Evolutionary conservation across 2,888 invertebrate species (phyloP), one percentile per base, ranked within the genome.

Genomic region (Cetonia aurata): DNA sequence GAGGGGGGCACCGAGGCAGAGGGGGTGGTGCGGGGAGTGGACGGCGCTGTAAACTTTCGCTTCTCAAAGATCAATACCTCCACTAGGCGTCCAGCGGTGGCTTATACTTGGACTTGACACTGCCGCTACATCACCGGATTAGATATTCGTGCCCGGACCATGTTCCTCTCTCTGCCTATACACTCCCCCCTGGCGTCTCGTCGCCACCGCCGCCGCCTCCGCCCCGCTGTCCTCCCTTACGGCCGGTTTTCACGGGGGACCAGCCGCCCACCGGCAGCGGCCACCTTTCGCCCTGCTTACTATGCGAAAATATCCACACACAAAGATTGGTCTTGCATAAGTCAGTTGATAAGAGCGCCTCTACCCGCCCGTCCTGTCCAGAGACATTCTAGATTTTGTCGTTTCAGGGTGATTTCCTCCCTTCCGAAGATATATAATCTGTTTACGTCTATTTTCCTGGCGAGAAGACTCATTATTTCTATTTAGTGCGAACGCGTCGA

Each of bases 31-130:
- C 67, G 74, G 72, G 75, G 76, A 77, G 74, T 75, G 69, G 74
- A 76, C 77, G 81, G 83, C 83, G 83, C 82, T 84, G 83, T 84
- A 85, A 85, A 84, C 84, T 85, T 84, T 84, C 84, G 83, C 84
- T 84, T 83, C 85, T 85, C 85, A 85, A 84, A 85, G 85, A 85
- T 85, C 85, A 85, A 85, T 85, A 85, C 84, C 84, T 84, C 83
- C 80, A 83, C 83, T 83, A 82, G 82, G 81, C 82, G 82, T 81
- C 81, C 81, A 81, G 82, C 77, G 77, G 77, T 74, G 74, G 74
- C 76, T 75, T 72, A 71, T 78, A 78, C 79, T 78, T 78, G 77
- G 78, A 78, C 78, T 78, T 78, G 79, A 78, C 78, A 78, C 79
- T 77, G 76, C 76, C 77, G 77, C 77, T 77, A 75, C 77, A 76